Evolutionary conservation across 2,797 vertebrate genomes (phyloP).

Genomic region (Schizothorax lantsangensis): DNA sequence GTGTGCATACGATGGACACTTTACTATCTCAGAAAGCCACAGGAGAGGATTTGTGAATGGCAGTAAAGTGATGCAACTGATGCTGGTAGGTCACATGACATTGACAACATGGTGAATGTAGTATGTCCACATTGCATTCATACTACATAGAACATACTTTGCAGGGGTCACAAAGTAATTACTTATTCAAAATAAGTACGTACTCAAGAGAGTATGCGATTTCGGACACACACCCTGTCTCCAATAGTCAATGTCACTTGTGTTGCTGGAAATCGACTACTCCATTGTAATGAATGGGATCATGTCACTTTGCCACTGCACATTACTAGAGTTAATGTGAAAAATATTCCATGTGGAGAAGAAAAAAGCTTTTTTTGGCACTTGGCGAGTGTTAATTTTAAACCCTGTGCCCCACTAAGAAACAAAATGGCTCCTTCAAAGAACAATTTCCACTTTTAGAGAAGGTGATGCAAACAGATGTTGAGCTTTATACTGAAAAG

Average conservation of each 20-base stretch:
- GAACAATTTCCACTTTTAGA: slow-evolving; percentile 25
- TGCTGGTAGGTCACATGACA: neutral
- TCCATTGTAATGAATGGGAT: neutral
- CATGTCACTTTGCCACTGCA: neutral
- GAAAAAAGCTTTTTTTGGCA: slow-evolving; percentile 8
- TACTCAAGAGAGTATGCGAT: neutral
- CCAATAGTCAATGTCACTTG: neutral
- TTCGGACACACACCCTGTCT: neutral
- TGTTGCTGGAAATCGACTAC: neutral
- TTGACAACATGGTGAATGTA: neutral
- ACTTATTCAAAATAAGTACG: neutral
- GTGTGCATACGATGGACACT: neutral
- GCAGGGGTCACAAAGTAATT: neutral
- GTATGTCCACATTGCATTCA: neutral
- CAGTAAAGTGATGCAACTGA: neutral
- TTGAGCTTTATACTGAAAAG: slow-evolving; percentile 3
- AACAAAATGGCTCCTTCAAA: slow-evolving; percentile 6
- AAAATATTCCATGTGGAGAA: neutral
- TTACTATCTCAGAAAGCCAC: neutral
- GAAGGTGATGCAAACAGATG: slow-evolving; percentile 25
- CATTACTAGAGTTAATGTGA: neutral
- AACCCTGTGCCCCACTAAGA: neutral
- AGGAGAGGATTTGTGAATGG: neutral
- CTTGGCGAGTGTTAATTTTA: neutral
- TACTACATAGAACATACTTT: neutral